Evolutionary conservation across 2,888 invertebrate species (phyloP).

Genomic region (Bhutanitis thaidina): DNA sequence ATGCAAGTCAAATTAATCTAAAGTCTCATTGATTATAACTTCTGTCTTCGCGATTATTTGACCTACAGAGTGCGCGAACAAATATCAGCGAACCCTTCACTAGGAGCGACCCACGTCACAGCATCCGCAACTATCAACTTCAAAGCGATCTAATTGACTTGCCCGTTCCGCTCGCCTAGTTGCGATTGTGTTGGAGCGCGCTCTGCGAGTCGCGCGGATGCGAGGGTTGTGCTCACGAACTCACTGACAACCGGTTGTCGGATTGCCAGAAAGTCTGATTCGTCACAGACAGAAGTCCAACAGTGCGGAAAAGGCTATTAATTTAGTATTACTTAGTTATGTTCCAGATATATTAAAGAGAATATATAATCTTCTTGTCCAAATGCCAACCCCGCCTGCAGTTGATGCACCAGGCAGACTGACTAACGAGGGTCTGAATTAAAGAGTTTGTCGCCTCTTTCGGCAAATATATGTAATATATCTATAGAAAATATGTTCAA

Average conservation of each 20-base stretch:
- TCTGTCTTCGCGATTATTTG: not conserved
- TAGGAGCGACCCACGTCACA: conserved; percentile 29
- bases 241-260: conserved; percentile 4
- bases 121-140: conserved; percentile 33
- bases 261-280: conserved; percentile 14
- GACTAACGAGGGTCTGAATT: too few relatives aligned
- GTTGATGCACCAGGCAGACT: too few relatives aligned
- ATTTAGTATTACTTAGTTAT: too few relatives aligned
- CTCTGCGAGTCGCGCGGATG: conserved; percentile 15
- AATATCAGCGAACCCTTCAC: conserved; percentile 15
- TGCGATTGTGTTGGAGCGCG: conserved; percentile 3
- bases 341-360: too few relatives aligned
- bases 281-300: conserved; percentile 6
- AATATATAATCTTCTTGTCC: too few relatives aligned
- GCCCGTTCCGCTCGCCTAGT: conserved; percentile 25
- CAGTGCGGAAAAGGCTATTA: conserved; percentile 5
- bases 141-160: conserved; percentile 35
- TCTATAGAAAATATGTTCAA: too few relatives aligned
- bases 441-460: too few relatives aligned
- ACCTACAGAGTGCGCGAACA: conserved; percentile 9
- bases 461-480: too few relatives aligned
- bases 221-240: conserved; percentile 4
- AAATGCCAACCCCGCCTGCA: too few relatives aligned
- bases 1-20: not conserved
- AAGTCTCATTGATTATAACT: not conserved